Evolutionary conservation across 2,888 invertebrate genomes (phyloP).

Genomic region (Dione juno): DNA sequence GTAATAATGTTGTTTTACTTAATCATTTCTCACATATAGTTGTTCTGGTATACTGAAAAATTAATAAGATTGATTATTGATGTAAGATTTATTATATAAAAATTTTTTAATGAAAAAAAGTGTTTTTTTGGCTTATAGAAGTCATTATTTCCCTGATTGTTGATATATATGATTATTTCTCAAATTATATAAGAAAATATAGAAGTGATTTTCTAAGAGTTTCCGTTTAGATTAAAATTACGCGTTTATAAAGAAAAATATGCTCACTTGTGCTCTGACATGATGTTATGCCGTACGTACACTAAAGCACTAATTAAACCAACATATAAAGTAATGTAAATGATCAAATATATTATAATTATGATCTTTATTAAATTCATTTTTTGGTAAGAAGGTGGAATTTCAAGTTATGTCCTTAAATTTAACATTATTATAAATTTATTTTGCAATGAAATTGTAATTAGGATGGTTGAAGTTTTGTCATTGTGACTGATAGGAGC

Average conservation of each 20-base stretch:
- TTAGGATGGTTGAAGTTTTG: neutral
- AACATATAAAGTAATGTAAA: conserved; percentile 65
- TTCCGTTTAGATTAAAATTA: no score
- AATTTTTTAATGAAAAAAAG: no score
- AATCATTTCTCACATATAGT: conserved; percentile 43
- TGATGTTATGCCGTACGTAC: conserved; percentile 62
- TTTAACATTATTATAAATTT: neutral
- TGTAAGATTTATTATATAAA: no score
- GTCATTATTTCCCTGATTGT: no score
- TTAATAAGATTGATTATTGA: no score
- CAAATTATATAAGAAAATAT: no score
- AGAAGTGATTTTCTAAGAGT: no score
- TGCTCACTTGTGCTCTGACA: conserved; percentile 57
- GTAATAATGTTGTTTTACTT: conserved; percentile 50
- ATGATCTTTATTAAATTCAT: conserved; percentile 68
- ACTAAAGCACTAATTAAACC: conserved; percentile 66
- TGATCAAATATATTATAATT: conserved; percentile 65
- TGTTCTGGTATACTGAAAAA: conserved; percentile 52
- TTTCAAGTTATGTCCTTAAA: conserved; percentile 1
- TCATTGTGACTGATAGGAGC: neutral
- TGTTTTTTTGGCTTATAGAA: no score
- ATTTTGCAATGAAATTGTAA: neutral
- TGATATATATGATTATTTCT: no score
- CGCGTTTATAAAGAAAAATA: neutral
- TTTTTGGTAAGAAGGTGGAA: neutral